Evolutionary conservation across 2,888 invertebrate species (phyloP), one percentile per base, ranked within the genome.

Genomic region (Morpho helenor): DNA sequence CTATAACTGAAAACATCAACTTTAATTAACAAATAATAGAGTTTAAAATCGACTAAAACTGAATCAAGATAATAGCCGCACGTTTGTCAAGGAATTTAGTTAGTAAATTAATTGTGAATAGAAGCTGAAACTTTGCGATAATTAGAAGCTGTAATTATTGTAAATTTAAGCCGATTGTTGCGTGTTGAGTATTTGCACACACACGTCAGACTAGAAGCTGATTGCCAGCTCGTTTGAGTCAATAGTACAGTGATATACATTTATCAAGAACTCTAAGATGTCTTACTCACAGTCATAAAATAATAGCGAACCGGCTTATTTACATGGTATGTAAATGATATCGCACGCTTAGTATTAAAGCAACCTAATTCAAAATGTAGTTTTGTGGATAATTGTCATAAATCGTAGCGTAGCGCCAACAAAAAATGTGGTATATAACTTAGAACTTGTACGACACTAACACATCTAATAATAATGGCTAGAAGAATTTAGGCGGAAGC

Each of bases 211-310:
- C 46, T 59, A 22, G 60, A 56, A 56, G 62, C 57, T 42, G 59
- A 59, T 60, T 54, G 63, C 58, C 55, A 57, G 57, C 55, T 10
- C 49, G 57, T 64, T 64, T 62, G 59, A 64, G 66, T 64, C 62
- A 64, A 64, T 61, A 65, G 44, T 7, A 51, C 10, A 41, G 45
- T 22, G 45, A 53, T 43, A 16, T 55, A 50, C 49, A 49, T 59
- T 55, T 59, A 63, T 57, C 59, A 61, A 54, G 48, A 43, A 57
- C 40, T 42, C 51, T 40, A 23, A 47, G 39, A 49, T 44, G 53
- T 10, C 3, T 47, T 48, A 42, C 47, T 54, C 54, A 48, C 42
- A 31, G 23, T 42, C 40, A 42, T 16, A 42, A 16, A 22, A 46
- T 40, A 7, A 23, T 8, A 2, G 8, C 43, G 41, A 53, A 22